A percentile compares a stretch with the other conserved stretches of the same genome.
Evolutionary conservation across 1,140 invertebrate genomes (phyloP).

Genomic region (Bombus confusus): DNA sequence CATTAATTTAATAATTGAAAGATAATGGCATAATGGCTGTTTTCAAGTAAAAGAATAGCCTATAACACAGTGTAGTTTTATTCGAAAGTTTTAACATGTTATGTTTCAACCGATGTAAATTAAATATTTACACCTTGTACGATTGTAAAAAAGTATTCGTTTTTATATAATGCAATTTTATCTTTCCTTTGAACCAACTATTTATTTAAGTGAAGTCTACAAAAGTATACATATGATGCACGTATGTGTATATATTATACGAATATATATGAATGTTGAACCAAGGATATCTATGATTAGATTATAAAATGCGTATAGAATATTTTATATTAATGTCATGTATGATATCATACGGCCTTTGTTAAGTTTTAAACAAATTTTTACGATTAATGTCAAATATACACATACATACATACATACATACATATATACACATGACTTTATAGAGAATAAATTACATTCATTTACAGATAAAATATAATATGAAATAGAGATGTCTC

Average conservation of each 20-base stretch:
- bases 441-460: slow-evolving; percentile 49
- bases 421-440: slow-evolving; percentile 15
- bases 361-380: slow-evolving; percentile 58
- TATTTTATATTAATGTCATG: slow-evolving; percentile 54
- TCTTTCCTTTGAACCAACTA: slow-evolving; percentile 42
- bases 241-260: slow-evolving; percentile 20
- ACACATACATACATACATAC: slow-evolving; percentile 6
- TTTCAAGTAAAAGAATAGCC: slow-evolving; percentile 20
- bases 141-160: slow-evolving; percentile 51
- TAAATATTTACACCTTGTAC: slow-evolving; percentile 49
- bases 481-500: slow-evolving; percentile 23
- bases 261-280: slow-evolving; percentile 43
- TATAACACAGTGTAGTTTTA: slow-evolving; percentile 41
- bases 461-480: slow-evolving; percentile 31
- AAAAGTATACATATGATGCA: slow-evolving; percentile 19
- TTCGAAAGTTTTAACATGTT: slow-evolving; percentile 21
- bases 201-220: slow-evolving; percentile 30
- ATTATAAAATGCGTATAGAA: slow-evolving; percentile 50
- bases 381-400: slow-evolving; percentile 54
- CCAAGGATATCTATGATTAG: slow-evolving; percentile 39
- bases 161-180: slow-evolving; percentile 49
- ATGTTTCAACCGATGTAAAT: slow-evolving; percentile 44
- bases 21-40: slow-evolving; percentile 20
- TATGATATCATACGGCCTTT: slow-evolving; percentile 51
- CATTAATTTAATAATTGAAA: slow-evolving; percentile 39